Conservation (phyloP, 2,113 vertebrate genomes). For the Monarcha castaneiventris region DNA sequence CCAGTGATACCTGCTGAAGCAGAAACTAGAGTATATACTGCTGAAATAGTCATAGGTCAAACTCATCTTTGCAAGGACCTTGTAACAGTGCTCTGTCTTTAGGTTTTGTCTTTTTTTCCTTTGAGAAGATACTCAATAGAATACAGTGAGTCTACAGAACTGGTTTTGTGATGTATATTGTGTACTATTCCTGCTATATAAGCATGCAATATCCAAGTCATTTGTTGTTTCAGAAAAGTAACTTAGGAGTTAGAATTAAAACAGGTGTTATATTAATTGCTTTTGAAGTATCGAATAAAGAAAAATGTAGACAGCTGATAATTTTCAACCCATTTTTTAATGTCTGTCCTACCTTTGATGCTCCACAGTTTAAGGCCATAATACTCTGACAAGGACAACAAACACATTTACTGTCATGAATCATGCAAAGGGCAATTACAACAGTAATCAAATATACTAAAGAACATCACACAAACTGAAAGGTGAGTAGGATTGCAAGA, state of each 20-base stretch:
- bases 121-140: neutral
- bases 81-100: neutral
- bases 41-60: neutral
- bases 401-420: neutral
- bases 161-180: neutral
- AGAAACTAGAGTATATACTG: neutral
- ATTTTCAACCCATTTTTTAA: neutral
- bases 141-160: neutral
- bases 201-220: neutral
- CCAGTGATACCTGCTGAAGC: neutral
- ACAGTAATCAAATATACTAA: neutral
- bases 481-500: neutral
- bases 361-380: neutral
- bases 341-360: neutral
- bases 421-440: neutral
- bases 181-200: neutral
- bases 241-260: neutral
- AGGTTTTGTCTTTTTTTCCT: neutral
- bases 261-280: neutral
- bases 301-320: neutral
- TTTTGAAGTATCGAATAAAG: neutral
- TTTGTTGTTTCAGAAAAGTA: neutral
- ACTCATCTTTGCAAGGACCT: neutral
- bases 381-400: neutral
- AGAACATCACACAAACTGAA: neutral